Evolutionary conservation across 2,113 vertebrate species (phyloP), one percentile per base, ranked within the genome.

Genomic region (Benitochromis conjunctus): DNA sequence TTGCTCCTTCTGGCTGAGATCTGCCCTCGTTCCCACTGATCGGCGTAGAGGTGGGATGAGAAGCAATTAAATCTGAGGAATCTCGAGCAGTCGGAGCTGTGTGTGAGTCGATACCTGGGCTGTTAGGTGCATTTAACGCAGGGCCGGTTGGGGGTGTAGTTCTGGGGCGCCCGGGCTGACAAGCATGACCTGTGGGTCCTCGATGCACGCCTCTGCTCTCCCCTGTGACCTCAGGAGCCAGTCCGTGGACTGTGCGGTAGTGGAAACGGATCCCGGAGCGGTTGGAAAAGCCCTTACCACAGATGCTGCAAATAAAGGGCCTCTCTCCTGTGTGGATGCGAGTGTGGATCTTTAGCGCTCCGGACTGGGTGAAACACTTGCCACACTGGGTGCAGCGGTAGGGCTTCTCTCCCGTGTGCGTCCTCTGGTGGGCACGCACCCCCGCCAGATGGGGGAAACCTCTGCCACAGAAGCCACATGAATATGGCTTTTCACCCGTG

Each of bases 321-420:
- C 93, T 94, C 92, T 96, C 96, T 9, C 94, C 96, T 1, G 96
- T 96, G 92, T 96, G 93, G 89, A 97, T 92, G 26, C 94, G 95
- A 78, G 92, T 95, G 85, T 97, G 96, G 66, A 97, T 96, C 78
- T 96, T 96, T 10, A 97, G 91, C 9, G 96, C 96, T 10, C 96
- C 95, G 0, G 96, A 96, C 91, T 97, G 97, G 48, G 97, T 97
- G 80, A 97, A 98, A 82, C 96, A 95, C 84, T 97, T 97, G 21
- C 96, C 97, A 24, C 97, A 97, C 74, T 97, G 96, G 4, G 58
- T 90, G 79, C 97, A 98, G 81, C 89, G 91, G 91, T 97, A 97
- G 5, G 97, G 97, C 82, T 96, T 96, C 88, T 97, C 96, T 3
- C 96, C 96, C 0, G 96, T 97, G 93, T 97, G 96, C 12, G 93